Conservation (phyloP, 2,888 invertebrate species). For the Dicranocentrus wangi region DNA sequence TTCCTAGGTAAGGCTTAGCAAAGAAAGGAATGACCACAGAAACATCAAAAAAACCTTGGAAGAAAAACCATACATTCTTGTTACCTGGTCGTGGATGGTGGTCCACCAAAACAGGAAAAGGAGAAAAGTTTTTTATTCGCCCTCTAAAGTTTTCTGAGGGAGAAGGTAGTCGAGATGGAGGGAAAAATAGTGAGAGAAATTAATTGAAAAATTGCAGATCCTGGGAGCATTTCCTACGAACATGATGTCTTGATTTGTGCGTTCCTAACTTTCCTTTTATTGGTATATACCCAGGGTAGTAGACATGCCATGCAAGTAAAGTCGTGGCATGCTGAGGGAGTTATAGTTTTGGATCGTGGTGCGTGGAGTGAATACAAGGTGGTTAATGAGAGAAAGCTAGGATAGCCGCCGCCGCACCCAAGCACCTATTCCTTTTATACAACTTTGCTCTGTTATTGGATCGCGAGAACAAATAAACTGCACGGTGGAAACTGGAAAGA, state of each 20-base stretch:
- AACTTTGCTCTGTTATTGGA: slow-evolving; percentile 9
- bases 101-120: too few species aligned
- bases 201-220: slow-evolving; percentile 73
- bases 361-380: slow-evolving; percentile 72
- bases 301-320: background rate
- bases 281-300: slow-evolving; percentile 47
- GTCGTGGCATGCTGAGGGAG: background rate
- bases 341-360: slow-evolving; percentile 20
- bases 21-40: too few species aligned
- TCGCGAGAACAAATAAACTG: background rate
- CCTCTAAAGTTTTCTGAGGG: too few species aligned
- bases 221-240: slow-evolving; percentile 69
- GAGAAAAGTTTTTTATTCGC: too few species aligned
- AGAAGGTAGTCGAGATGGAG: too few species aligned
- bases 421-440: background rate
- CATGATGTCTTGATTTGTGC: slow-evolving; percentile 73
- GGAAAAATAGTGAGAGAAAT: slow-evolving; percentile 64
- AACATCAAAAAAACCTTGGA: too few species aligned
- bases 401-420: slow-evolving; percentile 42
- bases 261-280: slow-evolving; percentile 70
- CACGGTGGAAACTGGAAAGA: background rate
- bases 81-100: too few species aligned
- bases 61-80: too few species aligned
- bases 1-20: too few species aligned
- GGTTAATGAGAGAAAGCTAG: slow-evolving; percentile 71